Evolutionary conservation across 2,888 invertebrate genomes (phyloP).

Genomic region (Melipona beecheii): DNA sequence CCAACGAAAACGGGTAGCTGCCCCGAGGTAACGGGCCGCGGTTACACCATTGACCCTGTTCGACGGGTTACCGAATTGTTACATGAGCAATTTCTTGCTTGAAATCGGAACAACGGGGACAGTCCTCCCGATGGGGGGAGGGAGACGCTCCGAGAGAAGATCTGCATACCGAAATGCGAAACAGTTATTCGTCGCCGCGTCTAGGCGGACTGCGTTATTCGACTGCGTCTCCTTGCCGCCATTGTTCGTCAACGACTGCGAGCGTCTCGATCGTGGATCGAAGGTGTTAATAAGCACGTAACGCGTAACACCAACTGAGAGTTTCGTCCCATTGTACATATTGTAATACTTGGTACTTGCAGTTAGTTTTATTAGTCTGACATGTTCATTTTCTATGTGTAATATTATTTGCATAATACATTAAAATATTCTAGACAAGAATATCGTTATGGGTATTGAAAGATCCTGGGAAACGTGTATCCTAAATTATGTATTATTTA

Average conservation of each 20-base stretch:
- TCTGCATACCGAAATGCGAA: conserved; percentile 66
- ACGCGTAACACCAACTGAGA: too few relatives aligned
- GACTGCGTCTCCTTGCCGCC: conserved; percentile 46
- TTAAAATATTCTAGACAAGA: too few relatives aligned
- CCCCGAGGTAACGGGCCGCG: conserved; percentile 63
- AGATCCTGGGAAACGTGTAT: too few relatives aligned
- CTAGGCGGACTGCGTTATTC: conserved; percentile 50
- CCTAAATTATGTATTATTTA: too few relatives aligned
- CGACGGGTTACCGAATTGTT: conserved; percentile 66
- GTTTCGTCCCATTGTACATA: too few relatives aligned
- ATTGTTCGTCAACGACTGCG: conserved; percentile 36
- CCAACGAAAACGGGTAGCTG: conserved; percentile 57
- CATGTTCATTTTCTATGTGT: too few relatives aligned
- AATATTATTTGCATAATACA: too few relatives aligned
- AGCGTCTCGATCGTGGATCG: conserved; percentile 5
- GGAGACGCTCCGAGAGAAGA: background rate
- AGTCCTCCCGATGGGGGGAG: too few relatives aligned
- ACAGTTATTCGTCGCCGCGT: conserved; percentile 69
- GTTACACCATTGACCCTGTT: conserved; percentile 72
- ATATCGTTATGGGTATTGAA: too few relatives aligned
- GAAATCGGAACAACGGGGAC: conserved; percentile 30
- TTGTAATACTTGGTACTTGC: too few relatives aligned
- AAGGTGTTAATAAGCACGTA: background rate
- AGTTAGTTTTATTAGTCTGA: too few relatives aligned
- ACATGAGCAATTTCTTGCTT: conserved; percentile 62